phyloP scores from a whole-genome alignment of 2,797 vertebrate species.

The Oryzias dopingdopingensis region DNA sequence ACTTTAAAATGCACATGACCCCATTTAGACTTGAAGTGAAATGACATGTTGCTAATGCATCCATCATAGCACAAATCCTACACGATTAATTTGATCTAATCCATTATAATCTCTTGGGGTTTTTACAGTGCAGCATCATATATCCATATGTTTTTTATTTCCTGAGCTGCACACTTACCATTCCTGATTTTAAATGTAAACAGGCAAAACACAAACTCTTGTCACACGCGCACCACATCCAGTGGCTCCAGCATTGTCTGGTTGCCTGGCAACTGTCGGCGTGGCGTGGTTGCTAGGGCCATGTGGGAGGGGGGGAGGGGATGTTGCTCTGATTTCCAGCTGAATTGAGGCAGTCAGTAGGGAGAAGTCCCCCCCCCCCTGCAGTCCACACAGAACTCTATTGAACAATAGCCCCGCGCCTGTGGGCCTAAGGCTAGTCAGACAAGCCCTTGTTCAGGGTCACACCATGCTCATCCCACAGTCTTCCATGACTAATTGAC shows the following conservation, averaged over 20 bases:
- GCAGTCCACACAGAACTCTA: constrained; percentile 72
- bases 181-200: constrained; percentile 56
- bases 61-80: constrained; percentile 63
- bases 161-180: constrained; percentile 29
- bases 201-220: constrained; percentile 63
- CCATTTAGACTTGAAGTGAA: constrained; percentile 62
- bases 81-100: constrained; percentile 68
- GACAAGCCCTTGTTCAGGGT: constrained; percentile 77
- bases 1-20: constrained; percentile 61
- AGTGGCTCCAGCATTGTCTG: constrained; percentile 78
- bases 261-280: constrained; percentile 81
- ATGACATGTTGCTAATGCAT: constrained; percentile 65
- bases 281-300: constrained; percentile 81
- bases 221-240: constrained; percentile 65
- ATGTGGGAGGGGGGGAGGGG: constrained; percentile 54
- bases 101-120: constrained; percentile 62
- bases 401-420: constrained; percentile 78
- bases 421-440: constrained; percentile 74
- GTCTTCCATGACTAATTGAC: constrained; percentile 79
- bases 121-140: constrained; percentile 24
- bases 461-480: constrained; percentile 72
- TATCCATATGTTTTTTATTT: constrained; percentile 18
- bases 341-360: constrained; percentile 77
- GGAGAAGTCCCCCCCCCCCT: constrained; percentile 68
- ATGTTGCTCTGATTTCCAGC: constrained; percentile 79